A percentile compares a stretch with the other conserved stretches of the same genome.
phyloP scores from a whole-genome alignment of 2,113 vertebrate species.

The Leptosomus discolor region DNA sequence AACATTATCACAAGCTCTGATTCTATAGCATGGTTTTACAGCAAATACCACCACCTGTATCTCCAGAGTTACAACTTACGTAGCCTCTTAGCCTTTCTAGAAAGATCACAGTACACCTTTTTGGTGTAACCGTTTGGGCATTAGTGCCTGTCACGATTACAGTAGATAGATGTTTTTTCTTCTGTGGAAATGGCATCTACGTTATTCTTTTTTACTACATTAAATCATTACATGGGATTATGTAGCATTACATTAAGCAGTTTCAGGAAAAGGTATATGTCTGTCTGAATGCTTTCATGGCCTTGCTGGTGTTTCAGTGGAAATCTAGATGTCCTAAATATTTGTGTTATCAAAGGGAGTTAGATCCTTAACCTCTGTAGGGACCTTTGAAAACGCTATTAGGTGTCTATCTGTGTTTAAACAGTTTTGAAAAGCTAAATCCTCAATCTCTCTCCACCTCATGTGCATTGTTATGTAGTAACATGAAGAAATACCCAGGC shows the following conservation, averaged over 20 bases:
- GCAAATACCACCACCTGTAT: background rate
- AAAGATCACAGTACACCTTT: background rate
- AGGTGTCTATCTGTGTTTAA: background rate
- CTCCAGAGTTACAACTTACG: background rate
- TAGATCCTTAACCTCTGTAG: background rate
- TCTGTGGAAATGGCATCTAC: background rate
- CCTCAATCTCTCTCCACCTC: fast-evolving
- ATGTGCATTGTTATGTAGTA: background rate
- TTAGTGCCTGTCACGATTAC: background rate
- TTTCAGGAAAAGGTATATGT: background rate
- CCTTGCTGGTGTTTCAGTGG: background rate
- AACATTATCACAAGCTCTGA: background rate
- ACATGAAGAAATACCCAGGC: background rate
- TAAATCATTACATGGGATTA: background rate
- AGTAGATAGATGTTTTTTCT: background rate
- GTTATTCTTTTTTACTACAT: background rate
- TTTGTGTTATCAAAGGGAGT: background rate
- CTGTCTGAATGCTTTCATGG: background rate
- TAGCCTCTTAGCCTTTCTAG: background rate
- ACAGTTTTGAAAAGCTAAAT: background rate
- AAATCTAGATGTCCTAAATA: background rate
- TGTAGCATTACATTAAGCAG: background rate
- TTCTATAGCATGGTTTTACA: background rate
- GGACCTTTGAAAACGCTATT: background rate
- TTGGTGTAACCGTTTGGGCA: background rate